Conservation (phyloP, 2,113 vertebrate genomes). For the Ahaetulla prasina region DNA sequence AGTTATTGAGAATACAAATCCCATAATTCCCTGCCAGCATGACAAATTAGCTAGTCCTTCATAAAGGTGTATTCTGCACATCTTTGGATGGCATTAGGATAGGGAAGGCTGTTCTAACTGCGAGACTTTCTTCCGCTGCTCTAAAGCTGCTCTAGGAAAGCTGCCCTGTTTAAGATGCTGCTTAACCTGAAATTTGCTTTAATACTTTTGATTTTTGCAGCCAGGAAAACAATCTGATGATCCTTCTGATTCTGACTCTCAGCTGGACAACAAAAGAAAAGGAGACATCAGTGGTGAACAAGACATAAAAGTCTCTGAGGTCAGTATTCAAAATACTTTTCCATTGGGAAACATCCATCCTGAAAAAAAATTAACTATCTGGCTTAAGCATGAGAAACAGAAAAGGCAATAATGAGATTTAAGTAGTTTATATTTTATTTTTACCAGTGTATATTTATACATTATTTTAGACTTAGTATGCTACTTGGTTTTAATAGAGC, state of each 20-base stretch:
- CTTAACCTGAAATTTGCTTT: background rate
- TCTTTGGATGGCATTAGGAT: background rate
- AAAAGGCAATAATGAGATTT: background rate
- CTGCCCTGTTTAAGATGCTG: background rate
- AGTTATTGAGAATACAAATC: background rate
- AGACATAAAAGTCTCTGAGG: constrained; percentile 5
- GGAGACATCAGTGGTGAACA: background rate
- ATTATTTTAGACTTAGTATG: background rate
- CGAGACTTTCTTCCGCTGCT: background rate
- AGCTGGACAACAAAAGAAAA: background rate
- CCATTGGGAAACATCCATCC: constrained; percentile 9
- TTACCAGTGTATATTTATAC: background rate
- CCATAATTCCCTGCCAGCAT: background rate
- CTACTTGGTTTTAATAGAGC: background rate
- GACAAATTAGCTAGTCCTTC: background rate
- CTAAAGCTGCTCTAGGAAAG: background rate
- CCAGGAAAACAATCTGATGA: accelerated
- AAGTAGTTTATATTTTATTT: background rate
- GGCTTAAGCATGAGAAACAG: background rate
- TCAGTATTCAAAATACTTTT: constrained; percentile 33
- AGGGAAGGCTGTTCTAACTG: background rate
- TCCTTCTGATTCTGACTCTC: constrained; percentile 33
- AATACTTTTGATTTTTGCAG: background rate
- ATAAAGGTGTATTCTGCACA: background rate
- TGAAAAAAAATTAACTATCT: background rate